phyloP scores from a whole-genome alignment of 2,888 invertebrate genomes.

The Pandemis corylana region DNA sequence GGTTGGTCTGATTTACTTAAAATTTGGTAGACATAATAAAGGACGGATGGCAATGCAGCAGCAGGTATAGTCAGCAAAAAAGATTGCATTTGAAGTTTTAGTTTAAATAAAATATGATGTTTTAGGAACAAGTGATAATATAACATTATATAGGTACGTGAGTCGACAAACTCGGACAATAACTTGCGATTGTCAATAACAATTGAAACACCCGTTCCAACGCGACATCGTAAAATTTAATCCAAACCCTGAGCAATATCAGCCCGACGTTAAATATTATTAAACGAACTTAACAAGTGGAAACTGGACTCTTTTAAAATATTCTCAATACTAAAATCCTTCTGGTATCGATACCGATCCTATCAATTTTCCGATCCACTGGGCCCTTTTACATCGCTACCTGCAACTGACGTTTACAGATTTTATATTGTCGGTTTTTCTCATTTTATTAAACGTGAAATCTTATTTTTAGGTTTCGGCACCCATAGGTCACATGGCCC shows the following conservation, averaged over 20 bases:
- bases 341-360: slow-evolving; percentile 13
- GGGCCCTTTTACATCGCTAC: slow-evolving; percentile 23
- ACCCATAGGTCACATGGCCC: too few species aligned
- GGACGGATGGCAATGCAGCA: too few species aligned
- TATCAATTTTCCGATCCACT: slow-evolving; percentile 37
- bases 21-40: too few species aligned
- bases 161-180: too few species aligned
- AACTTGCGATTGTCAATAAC: neutral
- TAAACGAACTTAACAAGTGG: neutral
- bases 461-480: neutral
- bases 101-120: too few species aligned
- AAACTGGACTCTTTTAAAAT: slow-evolving; percentile 12
- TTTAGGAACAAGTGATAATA: too few species aligned
- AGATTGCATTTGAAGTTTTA: too few species aligned
- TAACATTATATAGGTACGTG: too few species aligned
- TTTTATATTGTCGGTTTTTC: slow-evolving; percentile 19
- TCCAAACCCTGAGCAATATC: too few species aligned
- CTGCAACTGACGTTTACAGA: slow-evolving; percentile 33
- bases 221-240: too few species aligned
- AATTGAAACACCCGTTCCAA: neutral
- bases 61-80: too few species aligned
- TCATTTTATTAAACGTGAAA: slow-evolving; percentile 2
- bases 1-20: too few species aligned
- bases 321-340: slow-evolving; percentile 25
- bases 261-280: neutral